A percentile compares a stretch with the other conserved stretches of the same genome.
phyloP scores from a whole-genome alignment of 2,888 invertebrate genomes.

The Herminia tarsipennalis region DNA sequence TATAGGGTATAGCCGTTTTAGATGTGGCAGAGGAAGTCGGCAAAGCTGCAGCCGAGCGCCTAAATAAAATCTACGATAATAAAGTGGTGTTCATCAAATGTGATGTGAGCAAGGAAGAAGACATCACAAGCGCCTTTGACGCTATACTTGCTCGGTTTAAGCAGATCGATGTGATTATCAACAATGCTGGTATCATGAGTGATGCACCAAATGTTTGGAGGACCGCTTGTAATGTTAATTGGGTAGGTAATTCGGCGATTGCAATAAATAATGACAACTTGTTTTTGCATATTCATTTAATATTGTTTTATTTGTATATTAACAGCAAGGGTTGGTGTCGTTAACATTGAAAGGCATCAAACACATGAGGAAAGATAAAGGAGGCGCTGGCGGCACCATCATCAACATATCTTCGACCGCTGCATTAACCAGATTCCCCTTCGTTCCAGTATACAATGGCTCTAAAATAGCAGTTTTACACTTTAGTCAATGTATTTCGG shows the following conservation, averaged over 20 bases:
- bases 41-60: slow-evolving; percentile 36
- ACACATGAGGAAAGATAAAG: slow-evolving; percentile 56
- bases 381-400: slow-evolving; percentile 58
- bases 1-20: slow-evolving; percentile 48
- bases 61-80: slow-evolving; percentile 45
- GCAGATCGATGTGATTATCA: slow-evolving; percentile 58
- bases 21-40: slow-evolving; percentile 55
- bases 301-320: slow-evolving; percentile 12
- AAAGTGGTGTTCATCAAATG: slow-evolving; percentile 56
- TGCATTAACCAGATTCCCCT: slow-evolving; percentile 36
- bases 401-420: slow-evolving; percentile 56
- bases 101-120: slow-evolving; percentile 56
- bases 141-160: slow-evolving; percentile 44
- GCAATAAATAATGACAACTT: no score
- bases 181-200: slow-evolving; percentile 63
- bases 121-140: slow-evolving; percentile 47
- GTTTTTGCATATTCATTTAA: no score
- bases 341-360: slow-evolving; percentile 61
- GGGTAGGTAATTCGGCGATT: no score
- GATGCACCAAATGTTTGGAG: slow-evolving; percentile 53
- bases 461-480: slow-evolving; percentile 55
- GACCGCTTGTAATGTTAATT: slow-evolving; percentile 56
- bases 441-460: slow-evolving; percentile 52
- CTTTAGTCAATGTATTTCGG: slow-evolving; percentile 53
- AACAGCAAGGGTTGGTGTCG: slow-evolving; percentile 75